Percentiles rank a stretch among this genome's conserved stretches.
phyloP scores from a whole-genome alignment of 2,113 vertebrate genomes.

The Aldabrachelys gigantea region DNA sequence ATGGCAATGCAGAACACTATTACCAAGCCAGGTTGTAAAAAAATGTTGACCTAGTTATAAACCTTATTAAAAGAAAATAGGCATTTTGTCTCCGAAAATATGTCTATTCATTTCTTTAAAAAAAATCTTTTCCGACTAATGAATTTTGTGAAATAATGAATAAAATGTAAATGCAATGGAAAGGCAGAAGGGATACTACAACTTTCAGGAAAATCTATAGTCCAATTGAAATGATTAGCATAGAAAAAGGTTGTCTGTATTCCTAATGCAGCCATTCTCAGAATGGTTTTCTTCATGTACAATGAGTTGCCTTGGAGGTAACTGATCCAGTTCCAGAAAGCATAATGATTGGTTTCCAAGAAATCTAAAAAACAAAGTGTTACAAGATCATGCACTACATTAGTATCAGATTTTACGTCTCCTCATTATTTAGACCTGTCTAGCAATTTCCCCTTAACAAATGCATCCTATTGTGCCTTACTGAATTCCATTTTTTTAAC shows the following conservation, averaged over 20 bases:
- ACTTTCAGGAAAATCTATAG: constrained; percentile 63
- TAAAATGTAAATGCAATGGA: constrained; percentile 52
- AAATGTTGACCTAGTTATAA: constrained; percentile 65
- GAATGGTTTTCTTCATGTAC: constrained; percentile 43
- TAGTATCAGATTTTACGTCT: constrained; percentile 62
- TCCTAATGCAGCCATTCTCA: constrained; percentile 33
- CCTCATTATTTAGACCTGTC: constrained; percentile 73
- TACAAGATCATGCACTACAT: constrained; percentile 44
- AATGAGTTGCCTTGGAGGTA: constrained; percentile 58
- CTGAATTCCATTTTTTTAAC: constrained; percentile 24
- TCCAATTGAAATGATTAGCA: constrained; percentile 65
- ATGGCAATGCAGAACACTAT: neutral
- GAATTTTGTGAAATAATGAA: constrained; percentile 59
- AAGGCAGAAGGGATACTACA: constrained; percentile 13
- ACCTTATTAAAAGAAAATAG: constrained; percentile 57
- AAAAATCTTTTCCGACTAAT: constrained; percentile 45
- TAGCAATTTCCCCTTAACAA: constrained; percentile 67
- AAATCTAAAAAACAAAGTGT: constrained; percentile 66
- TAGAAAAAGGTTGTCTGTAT: constrained; percentile 56
- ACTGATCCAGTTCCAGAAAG: constrained; percentile 65
- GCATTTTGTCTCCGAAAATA: constrained; percentile 41
- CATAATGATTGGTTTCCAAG: constrained; percentile 64
- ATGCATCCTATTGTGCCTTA: constrained; percentile 23
- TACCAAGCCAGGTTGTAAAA: constrained; percentile 20
- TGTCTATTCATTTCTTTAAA: constrained; percentile 49